Conservation (phyloP, 1,140 invertebrate genomes). For the Sarcophaga peregrina region DNA sequence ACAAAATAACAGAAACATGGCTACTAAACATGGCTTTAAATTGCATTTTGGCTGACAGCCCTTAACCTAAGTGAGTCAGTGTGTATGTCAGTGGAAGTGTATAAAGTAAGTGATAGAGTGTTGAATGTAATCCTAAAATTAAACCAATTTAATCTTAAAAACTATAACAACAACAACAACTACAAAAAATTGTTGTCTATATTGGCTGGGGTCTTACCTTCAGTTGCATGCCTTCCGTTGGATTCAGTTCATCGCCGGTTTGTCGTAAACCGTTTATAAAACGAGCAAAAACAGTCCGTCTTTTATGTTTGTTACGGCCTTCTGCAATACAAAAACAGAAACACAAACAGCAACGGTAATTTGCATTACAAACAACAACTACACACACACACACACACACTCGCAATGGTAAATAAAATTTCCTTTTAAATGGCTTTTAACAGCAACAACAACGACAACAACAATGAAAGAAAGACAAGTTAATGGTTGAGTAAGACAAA, state of each 20-base stretch:
- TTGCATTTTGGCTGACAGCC: no score
- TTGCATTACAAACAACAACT: constrained; percentile 9
- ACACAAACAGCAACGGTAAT: neutral
- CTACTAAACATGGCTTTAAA: no score
- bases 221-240: constrained; percentile 64
- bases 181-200: neutral
- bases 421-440: neutral
- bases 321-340: constrained; percentile 48
- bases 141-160: constrained; percentile 27
- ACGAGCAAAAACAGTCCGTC: constrained; percentile 59
- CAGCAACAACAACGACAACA: neutral
- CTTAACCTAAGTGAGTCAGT: neutral
- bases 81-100: neutral
- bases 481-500: neutral
- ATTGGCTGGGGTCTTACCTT: constrained; percentile 56
- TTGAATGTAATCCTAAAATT: constrained; percentile 31
- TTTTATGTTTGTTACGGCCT: constrained; percentile 63
- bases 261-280: constrained; percentile 62
- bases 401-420: neutral
- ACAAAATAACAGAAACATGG: no score
- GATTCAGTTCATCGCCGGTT: constrained; percentile 61
- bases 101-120: no score
- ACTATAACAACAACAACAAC: neutral
- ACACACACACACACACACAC: neutral
- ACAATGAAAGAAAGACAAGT: neutral